Percentiles rank a stretch among this genome's conserved stretches.
Conservation (phyloP, 2,797 vertebrate species). For the Vireo griseus region DNA sequence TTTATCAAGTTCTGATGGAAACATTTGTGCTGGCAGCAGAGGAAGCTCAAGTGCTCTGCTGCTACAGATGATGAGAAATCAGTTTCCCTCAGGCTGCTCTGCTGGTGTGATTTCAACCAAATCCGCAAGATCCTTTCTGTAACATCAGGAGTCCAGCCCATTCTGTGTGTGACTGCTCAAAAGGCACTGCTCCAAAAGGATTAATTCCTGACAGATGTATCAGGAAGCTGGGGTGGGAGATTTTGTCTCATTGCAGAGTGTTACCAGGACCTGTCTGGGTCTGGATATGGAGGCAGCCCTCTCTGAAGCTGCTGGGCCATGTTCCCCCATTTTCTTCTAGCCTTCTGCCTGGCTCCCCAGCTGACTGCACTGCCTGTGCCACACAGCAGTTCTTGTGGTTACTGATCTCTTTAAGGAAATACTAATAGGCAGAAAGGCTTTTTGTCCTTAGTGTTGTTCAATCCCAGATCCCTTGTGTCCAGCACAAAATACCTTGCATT, state of each 20-base stretch:
- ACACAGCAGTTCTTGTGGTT: not conserved
- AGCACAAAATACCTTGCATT: not conserved
- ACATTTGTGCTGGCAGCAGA: not conserved
- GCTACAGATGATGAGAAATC: not conserved
- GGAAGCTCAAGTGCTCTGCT: not conserved
- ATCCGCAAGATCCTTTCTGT: not conserved
- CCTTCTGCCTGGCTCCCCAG: not conserved
- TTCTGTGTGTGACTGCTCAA: not conserved
- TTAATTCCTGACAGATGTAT: not conserved
- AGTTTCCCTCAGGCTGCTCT: not conserved
- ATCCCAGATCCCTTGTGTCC: not conserved
- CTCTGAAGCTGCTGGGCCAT: not conserved
- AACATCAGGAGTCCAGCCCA: not conserved
- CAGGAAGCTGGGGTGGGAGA: not conserved
- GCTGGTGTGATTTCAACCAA: not conserved
- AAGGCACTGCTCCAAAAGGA: not conserved
- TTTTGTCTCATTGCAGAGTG: not conserved
- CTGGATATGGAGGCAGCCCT: not conserved
- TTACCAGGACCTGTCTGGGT: not conserved
- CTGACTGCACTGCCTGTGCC: not conserved
- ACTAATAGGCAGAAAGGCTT: not conserved
- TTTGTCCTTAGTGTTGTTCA: not conserved
- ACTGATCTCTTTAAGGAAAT: not conserved
- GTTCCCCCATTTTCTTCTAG: not conserved
- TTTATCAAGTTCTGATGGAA: not conserved